Evolutionary conservation across 2,888 invertebrate species (phyloP), one percentile per base, ranked within the genome.

Genomic region (Amaurobius ferox): DNA sequence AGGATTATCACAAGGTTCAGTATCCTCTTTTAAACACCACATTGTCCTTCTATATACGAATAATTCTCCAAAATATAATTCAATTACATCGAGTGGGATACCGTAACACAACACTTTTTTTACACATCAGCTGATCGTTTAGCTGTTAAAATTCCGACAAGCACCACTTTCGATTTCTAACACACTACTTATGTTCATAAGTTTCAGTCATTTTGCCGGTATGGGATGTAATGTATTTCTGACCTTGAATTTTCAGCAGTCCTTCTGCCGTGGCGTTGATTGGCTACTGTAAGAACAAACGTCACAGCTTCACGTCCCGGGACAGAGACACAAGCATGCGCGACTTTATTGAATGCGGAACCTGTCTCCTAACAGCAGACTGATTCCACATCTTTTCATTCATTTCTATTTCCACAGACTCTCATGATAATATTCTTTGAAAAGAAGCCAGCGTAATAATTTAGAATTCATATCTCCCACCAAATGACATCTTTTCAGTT

Each of bases 261-360:
- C 55, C 6, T 55, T 55, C 23, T 9, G 5, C 16, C 6, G 55
- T 23, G 23, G 55, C 7, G 55, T 55, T 23, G 55, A 55, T 55
- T 55, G 55, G 55, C 6, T 55, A 55, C 23, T 3, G 19, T 23
- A 23, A 23, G 55, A n/a, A 19, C 5, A 11, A 16, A 23, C 55
- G 23, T 55, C 55, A 23, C 23, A 55, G 23, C 55, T 55, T 55
- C 55, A 55, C 23, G 55, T 55, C 55, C 55, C 55, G 55, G 55
- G 55, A 55, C 55, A 19, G 16, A 6, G 5, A 19, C 55, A 55
- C 19, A 55, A 23, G 55, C 55, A 55, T 55, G 55, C 55, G 55
- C 55, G 16, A 23, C 19, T 19, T 5, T 23, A 23, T 55, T 23
- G 23, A 55, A 55, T 55, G 55, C 55, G 55, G 23, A 55, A 55